Percentiles rank a stretch among this genome's conserved stretches.
phyloP scores from a whole-genome alignment of 2,797 vertebrate genomes.

The Graptemys geographica region DNA sequence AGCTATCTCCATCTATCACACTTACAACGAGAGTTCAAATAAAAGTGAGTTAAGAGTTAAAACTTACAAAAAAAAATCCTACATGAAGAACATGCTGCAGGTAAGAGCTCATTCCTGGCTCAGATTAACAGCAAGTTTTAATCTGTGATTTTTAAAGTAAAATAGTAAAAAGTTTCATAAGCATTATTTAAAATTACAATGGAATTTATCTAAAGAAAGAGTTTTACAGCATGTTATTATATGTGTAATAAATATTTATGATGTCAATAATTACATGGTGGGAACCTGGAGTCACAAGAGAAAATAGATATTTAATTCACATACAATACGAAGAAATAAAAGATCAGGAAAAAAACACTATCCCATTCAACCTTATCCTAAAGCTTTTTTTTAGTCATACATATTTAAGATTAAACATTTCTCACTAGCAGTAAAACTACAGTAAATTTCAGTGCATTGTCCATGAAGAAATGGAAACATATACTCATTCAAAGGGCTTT shows the following conservation, averaged over 20 bases:
- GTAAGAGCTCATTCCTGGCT: neutral
- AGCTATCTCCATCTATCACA: neutral
- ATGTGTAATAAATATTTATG: conserved; percentile 45
- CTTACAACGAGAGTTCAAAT: neutral
- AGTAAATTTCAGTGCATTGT: conserved; percentile 34
- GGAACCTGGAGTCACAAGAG: conserved; percentile 6
- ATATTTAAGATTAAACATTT: conserved; percentile 41
- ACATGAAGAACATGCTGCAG: neutral
- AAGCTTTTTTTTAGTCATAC: conserved; percentile 69
- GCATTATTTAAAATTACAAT: conserved; percentile 17
- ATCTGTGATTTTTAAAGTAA: neutral
- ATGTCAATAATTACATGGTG: conserved; percentile 34
- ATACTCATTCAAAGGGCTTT: conserved; percentile 56
- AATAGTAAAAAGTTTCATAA: neutral
- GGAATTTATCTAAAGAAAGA: conserved; percentile 23
- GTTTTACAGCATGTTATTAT: conserved; percentile 28
- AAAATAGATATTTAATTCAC: conserved; percentile 27
- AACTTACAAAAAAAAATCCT: neutral
- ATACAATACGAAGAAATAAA: conserved; percentile 23
- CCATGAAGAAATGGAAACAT: conserved; percentile 41
- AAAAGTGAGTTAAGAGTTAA: neutral
- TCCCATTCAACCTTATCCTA: conserved; percentile 58
- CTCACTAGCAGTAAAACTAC: conserved; percentile 53
- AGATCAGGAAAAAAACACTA: conserved; percentile 49
- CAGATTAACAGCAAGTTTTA: neutral